Evolutionary conservation across 1,140 invertebrate genomes (phyloP).

Genomic region (Penaeus chinensis): DNA sequence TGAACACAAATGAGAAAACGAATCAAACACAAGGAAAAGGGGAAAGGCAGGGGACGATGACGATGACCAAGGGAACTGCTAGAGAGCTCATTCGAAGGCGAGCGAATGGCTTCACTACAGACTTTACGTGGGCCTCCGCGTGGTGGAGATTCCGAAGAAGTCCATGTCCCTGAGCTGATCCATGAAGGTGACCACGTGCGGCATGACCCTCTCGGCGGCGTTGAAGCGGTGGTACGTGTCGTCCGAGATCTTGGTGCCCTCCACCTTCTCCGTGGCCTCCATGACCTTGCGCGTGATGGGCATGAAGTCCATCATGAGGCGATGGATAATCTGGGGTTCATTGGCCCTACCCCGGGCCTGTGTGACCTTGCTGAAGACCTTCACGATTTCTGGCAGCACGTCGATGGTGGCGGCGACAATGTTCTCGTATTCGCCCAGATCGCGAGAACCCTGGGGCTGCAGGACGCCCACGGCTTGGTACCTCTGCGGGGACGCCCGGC

Average conservation of each 20-base stretch:
- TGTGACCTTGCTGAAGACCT: background rate
- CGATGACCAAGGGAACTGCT: no score
- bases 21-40: no score
- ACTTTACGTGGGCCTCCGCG: no score
- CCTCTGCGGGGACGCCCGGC: no score
- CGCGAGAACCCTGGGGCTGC: background rate
- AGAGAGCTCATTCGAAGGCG: no score
- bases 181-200: background rate
- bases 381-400: background rate
- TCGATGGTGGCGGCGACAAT: background rate
- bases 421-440: background rate
- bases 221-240: background rate
- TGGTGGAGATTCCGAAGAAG: background rate
- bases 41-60: no score
- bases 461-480: no score
- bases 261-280: background rate
- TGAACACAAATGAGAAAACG: no score
- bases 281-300: conserved; percentile 16
- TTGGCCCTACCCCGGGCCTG: background rate
- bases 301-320: background rate
- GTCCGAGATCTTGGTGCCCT: background rate
- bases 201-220: conserved; percentile 18
- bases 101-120: no score
- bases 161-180: background rate
- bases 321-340: background rate